Conservation (phyloP, 2,797 vertebrate genomes). For the Acipenser ruthenus region DNA sequence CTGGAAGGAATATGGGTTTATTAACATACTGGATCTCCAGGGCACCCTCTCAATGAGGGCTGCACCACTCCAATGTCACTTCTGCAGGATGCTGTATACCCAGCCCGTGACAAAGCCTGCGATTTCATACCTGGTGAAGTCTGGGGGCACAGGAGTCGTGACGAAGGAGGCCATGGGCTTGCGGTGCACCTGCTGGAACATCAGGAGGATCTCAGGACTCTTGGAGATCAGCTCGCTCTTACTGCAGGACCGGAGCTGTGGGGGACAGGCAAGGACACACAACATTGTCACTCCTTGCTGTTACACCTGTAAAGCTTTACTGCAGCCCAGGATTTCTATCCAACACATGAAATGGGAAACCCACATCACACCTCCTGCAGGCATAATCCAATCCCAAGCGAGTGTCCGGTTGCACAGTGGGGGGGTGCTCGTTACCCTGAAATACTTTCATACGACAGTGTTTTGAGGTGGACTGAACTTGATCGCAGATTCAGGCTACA, state of each 20-base stretch:
- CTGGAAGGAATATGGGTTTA: no score
- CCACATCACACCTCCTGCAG: not conserved
- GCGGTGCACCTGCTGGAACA: constrained; percentile 98
- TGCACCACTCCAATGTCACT: no score
- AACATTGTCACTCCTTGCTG: no score
- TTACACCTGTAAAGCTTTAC: no score
- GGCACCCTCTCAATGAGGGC: no score
- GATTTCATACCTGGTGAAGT: constrained; percentile 82
- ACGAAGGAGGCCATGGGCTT: constrained; percentile 98
- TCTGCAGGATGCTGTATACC: no score
- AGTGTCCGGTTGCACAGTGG: constrained; percentile 1
- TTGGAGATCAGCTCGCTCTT: constrained; percentile 95
- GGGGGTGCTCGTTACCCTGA: not conserved
- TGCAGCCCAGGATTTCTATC: no score
- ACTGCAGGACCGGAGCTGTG: constrained; percentile 87
- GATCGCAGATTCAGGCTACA: no score
- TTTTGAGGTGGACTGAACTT: no score
- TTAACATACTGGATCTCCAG: no score
- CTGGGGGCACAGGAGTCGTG: constrained; percentile 92
- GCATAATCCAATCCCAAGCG: not conserved
- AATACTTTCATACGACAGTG: no score
- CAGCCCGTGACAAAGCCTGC: not conserved
- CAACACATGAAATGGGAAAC: not conserved
- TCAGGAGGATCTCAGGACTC: constrained; percentile 95
- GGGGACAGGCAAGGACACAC: not conserved